Evolutionary conservation across 2,113 vertebrate genomes (phyloP), one percentile per base, ranked within the genome.

Genomic region (Ceuthmochares aereus): DNA sequence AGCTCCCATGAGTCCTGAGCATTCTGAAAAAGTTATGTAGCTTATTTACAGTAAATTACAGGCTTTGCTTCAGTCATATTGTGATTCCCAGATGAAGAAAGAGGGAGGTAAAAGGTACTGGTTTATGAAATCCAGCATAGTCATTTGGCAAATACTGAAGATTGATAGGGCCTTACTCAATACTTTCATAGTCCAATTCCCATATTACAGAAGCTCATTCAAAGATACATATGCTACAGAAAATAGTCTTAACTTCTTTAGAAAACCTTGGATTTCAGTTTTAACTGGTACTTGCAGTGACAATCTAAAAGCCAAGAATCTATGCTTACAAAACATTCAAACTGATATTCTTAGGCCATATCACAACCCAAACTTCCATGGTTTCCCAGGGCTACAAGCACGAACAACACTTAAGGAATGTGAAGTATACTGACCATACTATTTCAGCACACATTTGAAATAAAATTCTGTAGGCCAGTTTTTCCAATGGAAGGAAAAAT

Each of bases 381-480:
- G 87, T 93, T 95, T 91, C 79, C 89, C 81, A 36, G 74, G 83
- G 42, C 59, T 85, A 87, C 58, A 87, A 82, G 54, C 40, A 83
- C 55, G 88, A 93, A 69, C 88, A 94, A 72, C 90, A 62, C 55
- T 70, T 77, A 66, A 90, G 64, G 88, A 94, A 95, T 84, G 82
- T 8, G 1, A 85, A 89, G 15, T 84, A 94, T 77, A 93, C 32
- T 42, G 45, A 93, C 89, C 0, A 2, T 51, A 87, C 66, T 93
- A 79, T 79, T 95, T 93, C 54, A 64, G 67, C 88, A 85, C 49
- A 93, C 58, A 84, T 79, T 70, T 91, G 62, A 91, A 84, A 78
- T 51, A 80, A 82, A 97, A 89, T 85, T 94, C 70, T 78, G 64
- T 37, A 85, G 70, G 32, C 27, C 37, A 77, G 40, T 29, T 69